Base-by-base conservation (phyloP, 1,140 invertebrate species). In the Lordiphosa stackelbergi region DNA sequence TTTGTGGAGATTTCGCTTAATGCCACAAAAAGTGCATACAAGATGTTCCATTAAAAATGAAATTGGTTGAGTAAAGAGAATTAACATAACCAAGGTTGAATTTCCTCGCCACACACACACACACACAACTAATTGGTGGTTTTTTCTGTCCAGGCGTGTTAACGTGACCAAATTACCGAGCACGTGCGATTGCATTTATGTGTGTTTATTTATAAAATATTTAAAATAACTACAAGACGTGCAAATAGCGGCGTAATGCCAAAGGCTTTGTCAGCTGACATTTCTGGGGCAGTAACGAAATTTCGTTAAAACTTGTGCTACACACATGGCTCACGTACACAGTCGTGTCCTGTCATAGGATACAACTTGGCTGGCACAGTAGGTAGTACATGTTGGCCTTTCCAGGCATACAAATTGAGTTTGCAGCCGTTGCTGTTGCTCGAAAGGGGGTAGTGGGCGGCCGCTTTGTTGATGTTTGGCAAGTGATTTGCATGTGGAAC, bases 171-270 rank as follows among this genome's bases (percentile, higher is more conserved):
- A n/a, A 35, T 24, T 35, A 11, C 10, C 34, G 9, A 56, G 61
- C 73, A 78, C 73, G 73, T 66, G 43, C 53, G 58, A 28, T 38
- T 73, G 69, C 65, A 54, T 73, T 73, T 78, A 61, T 73, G 74
- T 69, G 7, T 31, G 28, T 31, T 69, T 78, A 73, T 79, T 73
- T 78, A 78, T 78, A 73, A 79, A 78, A 69, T 79, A 78, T 78
- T 78, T 78, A 79, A 78, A 78, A 61, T 71, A 69, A 58, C 49
- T 35, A 55, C 73, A 73, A 73, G 59, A 79, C 73, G 73, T 78
- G 73, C 74, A 69, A 78, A 73, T 79, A 56, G 74, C 69, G 31
- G 40, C 28, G 28, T 31, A 31, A 31, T 31, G 28, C 28, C 28
- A 31, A 31, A 31, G 28, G 6, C 28, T 31, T 31, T 31, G 28